Conservation (phyloP, 2,888 invertebrate genomes). For the Terebella lapidaria region DNA sequence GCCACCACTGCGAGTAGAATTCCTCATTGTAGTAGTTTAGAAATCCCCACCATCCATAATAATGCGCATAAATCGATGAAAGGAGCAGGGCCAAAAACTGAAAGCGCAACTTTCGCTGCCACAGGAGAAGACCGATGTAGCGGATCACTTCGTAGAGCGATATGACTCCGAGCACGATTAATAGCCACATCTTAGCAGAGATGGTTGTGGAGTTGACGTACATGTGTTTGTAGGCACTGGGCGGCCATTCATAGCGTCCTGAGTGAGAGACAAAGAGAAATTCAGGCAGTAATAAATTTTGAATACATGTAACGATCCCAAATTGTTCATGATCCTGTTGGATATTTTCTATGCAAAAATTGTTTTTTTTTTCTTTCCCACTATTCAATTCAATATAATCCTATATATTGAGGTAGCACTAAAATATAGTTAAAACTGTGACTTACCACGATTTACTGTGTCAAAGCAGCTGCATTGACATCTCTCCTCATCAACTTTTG, state of each 20-base stretch:
- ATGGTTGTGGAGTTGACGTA: constrained; percentile 48
- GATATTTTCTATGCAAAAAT: neutral
- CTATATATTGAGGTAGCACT: neutral
- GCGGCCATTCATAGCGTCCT: constrained; percentile 48
- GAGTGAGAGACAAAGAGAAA: neutral
- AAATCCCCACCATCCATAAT: constrained; percentile 51
- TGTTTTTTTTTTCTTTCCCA: neutral
- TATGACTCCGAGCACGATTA: constrained; percentile 27
- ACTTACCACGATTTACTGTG: constrained; percentile 72
- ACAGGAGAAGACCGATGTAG: constrained; percentile 35
- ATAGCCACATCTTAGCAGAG: constrained; percentile 44
- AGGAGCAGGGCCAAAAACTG: constrained; percentile 41
- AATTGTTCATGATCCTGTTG: neutral
- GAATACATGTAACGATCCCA: neutral
- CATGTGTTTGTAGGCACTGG: constrained; percentile 47
- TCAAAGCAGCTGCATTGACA: constrained; percentile 74
- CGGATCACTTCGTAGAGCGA: constrained; percentile 45
- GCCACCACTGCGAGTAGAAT: constrained; percentile 43
- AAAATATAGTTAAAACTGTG: constrained; percentile 37
- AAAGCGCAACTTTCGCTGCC: constrained; percentile 27
- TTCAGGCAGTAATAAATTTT: neutral
- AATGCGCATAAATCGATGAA: constrained; percentile 48
- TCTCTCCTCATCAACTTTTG: constrained; percentile 62
- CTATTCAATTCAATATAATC: neutral
- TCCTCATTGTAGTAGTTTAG: constrained; percentile 51